Base-by-base conservation (phyloP, 1,140 invertebrate genomes). In the Sesamia nonagrioides region DNA sequence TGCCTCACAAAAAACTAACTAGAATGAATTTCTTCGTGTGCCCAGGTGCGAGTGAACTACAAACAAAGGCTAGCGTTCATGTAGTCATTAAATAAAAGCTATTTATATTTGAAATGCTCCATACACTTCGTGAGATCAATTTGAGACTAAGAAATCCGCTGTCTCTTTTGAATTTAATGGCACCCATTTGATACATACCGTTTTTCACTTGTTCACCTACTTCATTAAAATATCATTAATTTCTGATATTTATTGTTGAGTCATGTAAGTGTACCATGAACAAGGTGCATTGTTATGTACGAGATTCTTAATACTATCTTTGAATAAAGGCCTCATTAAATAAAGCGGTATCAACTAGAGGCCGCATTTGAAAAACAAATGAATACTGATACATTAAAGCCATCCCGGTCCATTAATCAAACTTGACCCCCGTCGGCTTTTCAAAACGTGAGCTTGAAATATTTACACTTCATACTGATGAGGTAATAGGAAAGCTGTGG, bases 401-500 rank as follows among this genome's bases (percentile, higher is more conserved):
- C 18, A 60, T 58, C 11, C 13, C 15, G 45, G 45, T 60, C 56
- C 71, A 74, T 74, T 48, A 60, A 74, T 74, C 71, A 74, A 74
- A 74, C 9, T 60, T 69, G 27, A 58, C 52, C 52, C 60, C 54
- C 0, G 52, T 13, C 35, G 11, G 54, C 52, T 45, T 58, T 58
- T 45, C 35, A 56, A 74, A 58, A 60, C 52, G 71, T 74, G 71
- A 60, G 52, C 52, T 74, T 74, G 18, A 45, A 74, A 33, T 27
- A 40, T 74, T 52, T 71, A 71, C 68, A 52, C 54, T 42, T 40
- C 27, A 74, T 58, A 74, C 71, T 27, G 71, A 74, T 74, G 52
- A 74, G 71, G 60, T 74, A 74, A 74, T 74, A 74, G 71, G 71
- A 74, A 74, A 74, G 71, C 15, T 74, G 54, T 21, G 8, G 37